Percentiles rank a stretch among this genome's conserved stretches.
These are phyloP conservation scores for Melieria omissa DNA, from an alignment of 2,888 invertebrate genomes.

Conservation along the genomic window DNA sequence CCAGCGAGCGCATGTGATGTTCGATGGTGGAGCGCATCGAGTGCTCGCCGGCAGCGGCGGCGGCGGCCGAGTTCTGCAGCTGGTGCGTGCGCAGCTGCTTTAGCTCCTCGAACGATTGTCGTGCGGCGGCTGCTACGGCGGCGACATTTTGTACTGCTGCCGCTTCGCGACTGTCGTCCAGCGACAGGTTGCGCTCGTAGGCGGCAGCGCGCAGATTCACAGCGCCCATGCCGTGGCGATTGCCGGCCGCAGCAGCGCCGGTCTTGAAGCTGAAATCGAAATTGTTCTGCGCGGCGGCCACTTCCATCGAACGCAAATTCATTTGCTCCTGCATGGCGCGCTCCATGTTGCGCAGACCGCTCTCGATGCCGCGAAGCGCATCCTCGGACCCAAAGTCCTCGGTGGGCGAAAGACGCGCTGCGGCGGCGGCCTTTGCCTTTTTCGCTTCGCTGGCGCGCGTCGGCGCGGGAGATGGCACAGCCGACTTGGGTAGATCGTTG, in stretches of 20 bases:
- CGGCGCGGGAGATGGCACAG: slow-evolving; percentile 61
- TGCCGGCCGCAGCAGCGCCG: slow-evolving; percentile 48
- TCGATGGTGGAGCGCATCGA: slow-evolving; percentile 64
- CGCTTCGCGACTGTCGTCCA: slow-evolving; percentile 53
- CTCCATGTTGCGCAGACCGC: slow-evolving; percentile 67
- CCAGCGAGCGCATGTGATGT: slow-evolving; percentile 67
- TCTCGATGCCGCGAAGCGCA: slow-evolving; percentile 66
- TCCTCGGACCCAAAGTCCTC: slow-evolving; percentile 67
- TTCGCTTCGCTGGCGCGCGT: slow-evolving; percentile 58
- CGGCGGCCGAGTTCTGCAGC: slow-evolving; percentile 48
- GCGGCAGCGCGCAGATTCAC: slow-evolving; percentile 54
- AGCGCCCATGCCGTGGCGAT: slow-evolving; percentile 53
- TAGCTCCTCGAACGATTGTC: slow-evolving; percentile 61
- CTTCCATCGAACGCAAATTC: slow-evolving; percentile 64
- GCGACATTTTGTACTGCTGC: slow-evolving; percentile 36
- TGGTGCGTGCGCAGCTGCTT: slow-evolving; percentile 61
- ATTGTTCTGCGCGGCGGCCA: slow-evolving; percentile 55
- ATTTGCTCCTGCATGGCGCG: slow-evolving; percentile 68
- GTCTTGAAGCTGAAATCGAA: slow-evolving; percentile 59
- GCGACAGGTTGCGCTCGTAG: slow-evolving; percentile 62
- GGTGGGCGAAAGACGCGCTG: slow-evolving; percentile 55
- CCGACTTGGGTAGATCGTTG: slow-evolving; percentile 32
- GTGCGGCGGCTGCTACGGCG: slow-evolving; percentile 55
- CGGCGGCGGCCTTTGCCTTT: slow-evolving; percentile 41
- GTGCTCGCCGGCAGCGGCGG: slow-evolving; percentile 51